These are phyloP conservation scores for Platygyra sinensis DNA, from an alignment of 64 coral and sea anemone genomes.

Conservation along the genomic window DNA sequence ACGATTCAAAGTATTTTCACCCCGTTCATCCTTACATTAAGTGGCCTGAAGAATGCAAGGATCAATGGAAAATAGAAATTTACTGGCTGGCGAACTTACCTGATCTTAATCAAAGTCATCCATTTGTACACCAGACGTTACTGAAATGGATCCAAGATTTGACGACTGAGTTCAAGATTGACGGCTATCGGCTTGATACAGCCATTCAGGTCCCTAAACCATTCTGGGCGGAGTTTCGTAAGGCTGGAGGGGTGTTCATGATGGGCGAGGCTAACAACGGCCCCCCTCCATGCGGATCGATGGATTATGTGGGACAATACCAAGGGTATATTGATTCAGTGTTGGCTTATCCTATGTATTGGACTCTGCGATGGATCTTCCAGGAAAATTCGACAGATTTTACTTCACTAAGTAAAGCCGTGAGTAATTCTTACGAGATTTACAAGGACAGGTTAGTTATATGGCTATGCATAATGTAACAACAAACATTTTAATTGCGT, in stretches of 20 bases:
- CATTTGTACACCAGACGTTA: conserved; percentile 51
- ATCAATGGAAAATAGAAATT: conserved; percentile 69
- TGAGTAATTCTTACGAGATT: conserved; percentile 32
- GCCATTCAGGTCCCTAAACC: conserved; percentile 72
- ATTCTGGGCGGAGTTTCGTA: conserved; percentile 78
- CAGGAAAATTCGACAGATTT: conserved; percentile 67
- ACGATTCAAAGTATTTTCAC: conserved; percentile 62
- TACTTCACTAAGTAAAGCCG: conserved; percentile 34
- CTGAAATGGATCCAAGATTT: conserved; percentile 63
- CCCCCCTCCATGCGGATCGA: conserved; percentile 57
- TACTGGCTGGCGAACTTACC: conserved; percentile 81
- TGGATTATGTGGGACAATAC: conserved; percentile 54
- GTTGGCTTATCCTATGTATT: conserved; percentile 68
- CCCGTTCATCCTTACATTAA: conserved; percentile 65
- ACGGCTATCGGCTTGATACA: conserved; percentile 75
- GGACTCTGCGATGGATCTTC: conserved; percentile 66
- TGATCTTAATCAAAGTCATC: conserved; percentile 75
- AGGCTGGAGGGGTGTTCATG: conserved; percentile 74
- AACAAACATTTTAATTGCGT: too few species aligned
- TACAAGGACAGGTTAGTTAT: conserved; percentile 64
- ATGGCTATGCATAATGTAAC: background rate
- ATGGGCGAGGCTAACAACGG: conserved; percentile 75
- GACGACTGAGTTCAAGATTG: conserved; percentile 63
- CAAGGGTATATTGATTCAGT: conserved; percentile 65
- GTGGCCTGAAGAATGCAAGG: conserved; percentile 76